A percentile compares a stretch with the other conserved stretches of the same genome.
phyloP scores from a whole-genome alignment of 2,797 vertebrate species.

The Lerista edwardsae region DNA sequence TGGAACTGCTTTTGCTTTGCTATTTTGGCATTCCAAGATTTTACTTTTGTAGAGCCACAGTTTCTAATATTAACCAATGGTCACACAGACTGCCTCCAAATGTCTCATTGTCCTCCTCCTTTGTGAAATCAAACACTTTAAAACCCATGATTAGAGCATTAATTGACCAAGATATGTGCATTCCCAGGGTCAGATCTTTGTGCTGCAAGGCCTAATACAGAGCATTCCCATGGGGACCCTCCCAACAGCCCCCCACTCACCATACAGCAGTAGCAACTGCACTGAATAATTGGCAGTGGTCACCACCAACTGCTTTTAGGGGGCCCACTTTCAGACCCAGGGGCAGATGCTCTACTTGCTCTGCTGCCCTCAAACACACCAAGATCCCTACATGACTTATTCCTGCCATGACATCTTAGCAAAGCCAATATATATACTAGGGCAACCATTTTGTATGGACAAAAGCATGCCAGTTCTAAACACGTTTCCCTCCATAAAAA shows the following conservation, averaged over 20 bases:
- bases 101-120: neutral
- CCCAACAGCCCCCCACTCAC: no score
- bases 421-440: conserved; percentile 2
- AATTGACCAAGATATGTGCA: neutral
- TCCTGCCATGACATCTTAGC: neutral
- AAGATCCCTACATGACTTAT: neutral
- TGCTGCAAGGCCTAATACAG: no score
- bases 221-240: no score
- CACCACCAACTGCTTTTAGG: no score
- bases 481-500: neutral
- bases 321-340: no score
- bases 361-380: no score
- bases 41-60: neutral
- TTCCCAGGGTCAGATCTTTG: no score
- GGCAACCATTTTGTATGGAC: neutral
- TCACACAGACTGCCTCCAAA: neutral
- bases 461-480: neutral
- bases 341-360: no score
- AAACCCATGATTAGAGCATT: neutral
- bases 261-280: no score
- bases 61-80: neutral
- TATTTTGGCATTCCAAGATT: neutral
- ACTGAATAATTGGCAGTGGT: no score
- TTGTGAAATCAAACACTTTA: neutral
- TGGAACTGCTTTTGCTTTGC: neutral